A percentile compares a stretch with the other conserved stretches of the same genome.
phyloP scores from a whole-genome alignment of 2,888 invertebrate genomes.

The Sarcophaga subvicina region DNA sequence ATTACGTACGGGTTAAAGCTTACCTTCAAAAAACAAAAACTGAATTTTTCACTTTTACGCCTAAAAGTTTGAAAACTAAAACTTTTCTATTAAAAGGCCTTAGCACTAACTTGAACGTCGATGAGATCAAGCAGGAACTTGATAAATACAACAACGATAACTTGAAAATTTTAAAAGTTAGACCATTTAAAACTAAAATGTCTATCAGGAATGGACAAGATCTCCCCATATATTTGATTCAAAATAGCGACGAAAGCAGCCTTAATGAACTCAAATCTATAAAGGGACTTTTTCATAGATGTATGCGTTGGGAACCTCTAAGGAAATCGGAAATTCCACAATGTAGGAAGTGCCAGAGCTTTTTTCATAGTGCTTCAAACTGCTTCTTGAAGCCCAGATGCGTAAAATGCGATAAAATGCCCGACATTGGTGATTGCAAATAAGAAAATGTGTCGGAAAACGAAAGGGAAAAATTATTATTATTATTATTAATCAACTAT shows the following conservation, averaged over 20 bases:
- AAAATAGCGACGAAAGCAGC: conserved; percentile 42
- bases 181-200: background rate
- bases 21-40: too few relatives aligned
- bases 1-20: too few relatives aligned
- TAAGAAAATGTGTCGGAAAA: background rate
- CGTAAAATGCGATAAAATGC: conserved; percentile 4
- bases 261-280: background rate
- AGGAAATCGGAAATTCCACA: conserved; percentile 33
- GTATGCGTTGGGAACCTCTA: conserved; percentile 32
- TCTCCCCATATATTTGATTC: conserved; percentile 30
- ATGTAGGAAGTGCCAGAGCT: conserved; percentile 8
- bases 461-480: conserved; percentile 36
- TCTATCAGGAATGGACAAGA: background rate
- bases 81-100: too few relatives aligned
- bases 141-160: too few relatives aligned
- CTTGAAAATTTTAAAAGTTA: background rate
- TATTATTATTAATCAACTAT: conserved; percentile 6
- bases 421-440: conserved; percentile 18
- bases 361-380: too few relatives aligned
- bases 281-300: background rate
- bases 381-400: too few relatives aligned
- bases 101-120: too few relatives aligned
- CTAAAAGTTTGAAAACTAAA: too few relatives aligned
- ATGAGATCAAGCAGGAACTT: too few relatives aligned
- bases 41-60: too few relatives aligned